Evolutionary conservation across 1,140 invertebrate genomes (phyloP).

Genomic region (Berghia stephanieae): DNA sequence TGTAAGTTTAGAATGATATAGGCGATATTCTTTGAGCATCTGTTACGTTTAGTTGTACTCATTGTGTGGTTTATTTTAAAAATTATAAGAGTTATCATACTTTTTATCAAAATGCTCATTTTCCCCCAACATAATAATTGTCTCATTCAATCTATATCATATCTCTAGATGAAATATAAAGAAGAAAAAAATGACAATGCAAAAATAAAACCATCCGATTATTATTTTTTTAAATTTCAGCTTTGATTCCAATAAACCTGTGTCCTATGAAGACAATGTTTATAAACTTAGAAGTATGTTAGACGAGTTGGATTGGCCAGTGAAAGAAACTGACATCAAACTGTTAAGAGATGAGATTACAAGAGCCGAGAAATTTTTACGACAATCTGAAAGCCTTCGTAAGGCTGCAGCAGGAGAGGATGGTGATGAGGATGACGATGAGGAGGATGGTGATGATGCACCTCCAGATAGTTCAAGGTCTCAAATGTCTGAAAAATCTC

Average conservation of each 20-base stretch:
- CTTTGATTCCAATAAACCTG: conserved; percentile 44
- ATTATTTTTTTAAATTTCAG: no score
- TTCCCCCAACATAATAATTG: no score
- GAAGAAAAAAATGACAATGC: no score
- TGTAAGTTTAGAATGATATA: conserved; percentile 39
- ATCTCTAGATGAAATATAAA: no score
- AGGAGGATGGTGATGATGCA: background rate
- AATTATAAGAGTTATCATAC: no score
- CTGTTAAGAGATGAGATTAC: conserved; percentile 62
- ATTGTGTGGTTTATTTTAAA: no score
- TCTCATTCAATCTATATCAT: no score
- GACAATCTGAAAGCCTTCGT: conserved; percentile 51
- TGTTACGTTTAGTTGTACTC: no score
- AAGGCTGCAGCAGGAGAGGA: conserved; percentile 32
- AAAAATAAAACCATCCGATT: no score
- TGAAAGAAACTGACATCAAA: conserved; percentile 74
- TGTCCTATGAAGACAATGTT: conserved; percentile 50
- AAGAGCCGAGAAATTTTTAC: conserved; percentile 47
- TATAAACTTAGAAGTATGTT: conserved; percentile 42
- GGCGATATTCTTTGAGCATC: background rate
- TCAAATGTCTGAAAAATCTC: no score
- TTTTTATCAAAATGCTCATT: no score
- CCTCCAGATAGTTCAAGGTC: background rate
- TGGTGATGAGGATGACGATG: background rate
- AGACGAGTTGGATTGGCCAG: conserved; percentile 72